Conservation (phyloP, 2,113 vertebrate species). For the Nothocercus nigrocapillus region DNA sequence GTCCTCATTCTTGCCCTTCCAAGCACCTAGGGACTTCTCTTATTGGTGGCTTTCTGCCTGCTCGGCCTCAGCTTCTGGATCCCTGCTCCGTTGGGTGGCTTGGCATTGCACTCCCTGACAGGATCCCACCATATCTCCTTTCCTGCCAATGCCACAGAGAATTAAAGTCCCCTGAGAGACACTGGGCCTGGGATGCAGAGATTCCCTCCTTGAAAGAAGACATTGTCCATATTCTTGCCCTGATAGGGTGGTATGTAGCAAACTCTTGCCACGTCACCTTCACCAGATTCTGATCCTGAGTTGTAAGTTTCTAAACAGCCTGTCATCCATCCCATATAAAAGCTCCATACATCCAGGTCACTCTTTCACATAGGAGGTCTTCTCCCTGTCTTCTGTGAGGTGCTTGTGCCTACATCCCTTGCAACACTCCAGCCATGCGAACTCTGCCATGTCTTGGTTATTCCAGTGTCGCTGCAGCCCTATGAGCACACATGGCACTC, state of each 20-base stretch:
- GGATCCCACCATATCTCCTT: too few species aligned
- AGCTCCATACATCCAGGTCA: background rate
- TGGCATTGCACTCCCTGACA: too few species aligned
- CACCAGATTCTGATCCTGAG: background rate
- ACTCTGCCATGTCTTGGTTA: too few species aligned
- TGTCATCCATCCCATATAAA: background rate
- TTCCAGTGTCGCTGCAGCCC: background rate
- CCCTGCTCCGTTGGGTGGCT: too few species aligned
- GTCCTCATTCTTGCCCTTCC: background rate
- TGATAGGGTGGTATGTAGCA: background rate
- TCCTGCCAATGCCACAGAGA: too few species aligned
- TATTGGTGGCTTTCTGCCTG: background rate
- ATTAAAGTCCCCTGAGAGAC: too few species aligned
- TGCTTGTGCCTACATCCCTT: background rate
- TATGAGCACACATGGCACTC: background rate
- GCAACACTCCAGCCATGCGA: too few species aligned
- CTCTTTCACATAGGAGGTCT: background rate
- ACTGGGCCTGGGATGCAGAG: background rate
- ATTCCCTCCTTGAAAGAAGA: background rate
- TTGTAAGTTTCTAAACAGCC: background rate
- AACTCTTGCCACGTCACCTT: background rate
- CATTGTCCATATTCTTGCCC: background rate
- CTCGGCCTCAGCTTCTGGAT: too few species aligned
- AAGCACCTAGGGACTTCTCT: background rate
- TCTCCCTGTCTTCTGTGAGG: background rate